Evolutionary conservation across 64 coral and sea anemone species (phyloP), one percentile per base, ranked within the genome.

Genomic region (Cladopsammia gracilis): DNA sequence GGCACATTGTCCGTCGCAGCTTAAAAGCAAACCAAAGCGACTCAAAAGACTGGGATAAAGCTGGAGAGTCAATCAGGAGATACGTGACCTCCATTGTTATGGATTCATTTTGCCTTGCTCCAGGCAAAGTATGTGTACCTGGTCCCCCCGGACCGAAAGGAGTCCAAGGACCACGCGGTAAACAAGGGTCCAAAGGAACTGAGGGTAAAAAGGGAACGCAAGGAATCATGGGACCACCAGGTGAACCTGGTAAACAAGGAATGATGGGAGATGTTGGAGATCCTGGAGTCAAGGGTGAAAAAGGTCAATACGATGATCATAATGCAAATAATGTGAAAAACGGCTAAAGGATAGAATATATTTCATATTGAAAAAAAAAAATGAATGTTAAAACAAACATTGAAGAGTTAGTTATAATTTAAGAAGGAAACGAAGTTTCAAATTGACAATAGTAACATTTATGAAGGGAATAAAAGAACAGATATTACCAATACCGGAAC

Each of bases 181-280:
- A n/a, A n/a, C n/a, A n/a, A 64, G 90, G 90, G 22, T 4, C 13
- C 3, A 61, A 44, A 45, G 89, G 89, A 58, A 25, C 42, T 22
- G 43, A 62, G 71, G 89, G 89, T 20, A 70, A 71, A 25, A 85
- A 25, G 34, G 90, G 90, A 9, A 4, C 9, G 14, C 51, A 77
- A 86, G 90, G 90, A 0, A 20, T 48, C 1, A 51, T 76, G 58
- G 90, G 90, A 74, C 50, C 71, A 16, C 79, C 71, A 64, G 90
- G 90, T 23, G 60, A 75, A 49, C 23, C 83, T 5, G n/a, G n/a
- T n/a, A n/a, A n/a, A n/a, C n/a, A n/a, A n/a, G n/a, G n/a, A n/a
- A n/a, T n/a, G n/a, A n/a, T 79, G 57, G 90, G 90, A 86, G 44
- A 71, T 24, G 57, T 59, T 77, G 90, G 90, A 52, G 62, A 45